phyloP scores from a whole-genome alignment of 1,140 invertebrate species.

The Caerostris darwini region DNA sequence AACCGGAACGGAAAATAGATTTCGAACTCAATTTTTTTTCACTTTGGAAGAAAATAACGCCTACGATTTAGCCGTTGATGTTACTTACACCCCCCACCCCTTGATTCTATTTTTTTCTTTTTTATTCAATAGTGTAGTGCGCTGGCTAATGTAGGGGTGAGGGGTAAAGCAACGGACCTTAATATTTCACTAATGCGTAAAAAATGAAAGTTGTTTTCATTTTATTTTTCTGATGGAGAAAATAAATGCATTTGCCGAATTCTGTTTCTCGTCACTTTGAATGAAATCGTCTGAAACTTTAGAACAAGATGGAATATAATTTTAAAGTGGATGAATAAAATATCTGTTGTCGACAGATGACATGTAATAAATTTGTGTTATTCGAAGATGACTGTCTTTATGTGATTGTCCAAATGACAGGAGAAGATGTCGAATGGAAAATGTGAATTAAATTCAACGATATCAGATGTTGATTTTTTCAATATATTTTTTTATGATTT shows the following conservation, averaged over 20 bases:
- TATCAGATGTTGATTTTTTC: not conserved
- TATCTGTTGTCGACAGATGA: not conserved
- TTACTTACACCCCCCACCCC: not conserved
- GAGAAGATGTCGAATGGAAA: not conserved
- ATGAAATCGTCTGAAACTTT: slow-evolving; percentile 28
- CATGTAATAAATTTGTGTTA: not conserved
- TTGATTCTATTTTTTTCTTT: not conserved
- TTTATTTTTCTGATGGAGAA: not conserved
- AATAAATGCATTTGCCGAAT: slow-evolving; percentile 19
- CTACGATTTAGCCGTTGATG: slow-evolving; percentile 59
- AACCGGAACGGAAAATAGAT: slow-evolving; percentile 49
- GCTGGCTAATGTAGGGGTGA: slow-evolving; percentile 19
- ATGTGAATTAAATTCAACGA: not conserved
- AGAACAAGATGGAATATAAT: not conserved
- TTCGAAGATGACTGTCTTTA: not conserved
- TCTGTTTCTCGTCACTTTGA: not conserved
- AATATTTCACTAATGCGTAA: slow-evolving; percentile 52
- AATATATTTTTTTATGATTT: not conserved
- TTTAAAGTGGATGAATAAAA: slow-evolving; percentile 25
- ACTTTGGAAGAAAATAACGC: slow-evolving; percentile 8
- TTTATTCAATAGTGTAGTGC: not conserved
- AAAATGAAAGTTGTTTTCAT: slow-evolving; percentile 41
- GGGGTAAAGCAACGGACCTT: not conserved
- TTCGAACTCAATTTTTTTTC: slow-evolving; percentile 37
- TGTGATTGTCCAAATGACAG: not conserved